Percentiles rank a stretch among this genome's conserved stretches.
Evolutionary conservation across 2,888 invertebrate genomes (phyloP).

Genomic region (Agriopis aurantiaria): DNA sequence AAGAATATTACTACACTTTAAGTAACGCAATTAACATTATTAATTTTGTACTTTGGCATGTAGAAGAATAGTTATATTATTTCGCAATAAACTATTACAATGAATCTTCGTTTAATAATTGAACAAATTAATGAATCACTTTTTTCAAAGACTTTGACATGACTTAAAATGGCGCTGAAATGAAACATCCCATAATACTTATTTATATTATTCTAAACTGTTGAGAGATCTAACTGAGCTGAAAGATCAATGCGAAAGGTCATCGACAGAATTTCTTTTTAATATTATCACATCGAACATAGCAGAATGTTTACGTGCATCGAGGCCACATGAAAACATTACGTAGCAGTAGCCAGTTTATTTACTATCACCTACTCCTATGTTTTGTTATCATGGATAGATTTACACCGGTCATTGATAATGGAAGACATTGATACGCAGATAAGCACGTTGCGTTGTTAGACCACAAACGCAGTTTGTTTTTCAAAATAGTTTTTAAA

Average conservation of each 20-base stretch:
- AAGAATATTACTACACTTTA: conserved; percentile 11
- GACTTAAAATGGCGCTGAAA: too few relatives aligned
- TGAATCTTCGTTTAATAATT: conserved; percentile 11
- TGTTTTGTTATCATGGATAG: conserved; percentile 27
- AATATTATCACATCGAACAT: conserved; percentile 15
- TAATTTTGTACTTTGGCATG: conserved; percentile 59
- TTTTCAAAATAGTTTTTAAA: conserved; percentile 17
- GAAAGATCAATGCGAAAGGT: conserved; percentile 5
- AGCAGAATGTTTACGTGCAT: conserved; percentile 27
- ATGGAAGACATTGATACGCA: conserved; percentile 9
- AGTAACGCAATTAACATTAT: conserved; percentile 34
- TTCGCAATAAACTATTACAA: conserved; percentile 49
- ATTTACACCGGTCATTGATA: conserved; percentile 29
- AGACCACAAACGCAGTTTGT: conserved; percentile 7
- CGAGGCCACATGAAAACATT: conserved; percentile 34
- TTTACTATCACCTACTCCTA: conserved; percentile 25
- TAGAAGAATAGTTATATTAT: conserved; percentile 48
- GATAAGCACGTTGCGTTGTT: background rate
- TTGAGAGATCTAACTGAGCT: background rate
- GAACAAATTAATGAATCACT: background rate
- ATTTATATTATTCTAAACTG: background rate
- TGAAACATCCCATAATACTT: background rate
- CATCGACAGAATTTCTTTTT: conserved; percentile 15
- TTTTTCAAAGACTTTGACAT: background rate
- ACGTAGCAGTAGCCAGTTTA: conserved; percentile 34